These are phyloP conservation scores for Sminthurinus signatus DNA, from an alignment of 1,140 invertebrate species.

Conservation along the genomic window DNA sequence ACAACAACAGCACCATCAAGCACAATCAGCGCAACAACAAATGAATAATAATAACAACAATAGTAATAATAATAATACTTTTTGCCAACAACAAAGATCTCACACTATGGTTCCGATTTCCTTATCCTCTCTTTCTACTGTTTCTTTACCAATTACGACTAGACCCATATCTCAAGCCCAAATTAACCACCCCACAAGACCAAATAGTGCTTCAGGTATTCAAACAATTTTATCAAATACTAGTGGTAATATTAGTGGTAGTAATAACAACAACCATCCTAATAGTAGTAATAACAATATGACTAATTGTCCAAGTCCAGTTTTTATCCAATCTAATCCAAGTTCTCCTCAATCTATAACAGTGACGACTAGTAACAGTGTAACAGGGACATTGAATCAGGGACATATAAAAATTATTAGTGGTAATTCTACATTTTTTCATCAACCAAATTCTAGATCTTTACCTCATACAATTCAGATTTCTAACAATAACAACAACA, in stretches of 20 bases:
- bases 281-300: background rate
- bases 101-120: constrained; percentile 15
- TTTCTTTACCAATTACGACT: background rate
- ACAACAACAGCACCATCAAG: constrained; percentile 40
- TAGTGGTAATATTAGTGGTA: too few species aligned
- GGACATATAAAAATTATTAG: constrained; percentile 16
- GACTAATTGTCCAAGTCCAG: background rate
- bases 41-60: background rate
- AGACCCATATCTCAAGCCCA: background rate
- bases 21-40: constrained; percentile 14
- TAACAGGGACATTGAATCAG: background rate
- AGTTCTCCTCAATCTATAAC: background rate
- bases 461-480: background rate
- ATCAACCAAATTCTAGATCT: background rate
- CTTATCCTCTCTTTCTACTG: background rate
- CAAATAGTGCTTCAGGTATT: constrained; percentile 29
- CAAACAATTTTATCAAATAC: background rate
- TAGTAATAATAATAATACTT: constrained; percentile 2
- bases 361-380: background rate
- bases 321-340: constrained; percentile 2
- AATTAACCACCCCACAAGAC: constrained; percentile 16
- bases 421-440: constrained; percentile 6
- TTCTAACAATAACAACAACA: constrained; percentile 19
- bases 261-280: too few species aligned
- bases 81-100: constrained; percentile 28